Percentiles rank a stretch among this genome's conserved stretches.
Conservation (phyloP, 2,113 vertebrate species). For the Charadrius vociferus region DNA sequence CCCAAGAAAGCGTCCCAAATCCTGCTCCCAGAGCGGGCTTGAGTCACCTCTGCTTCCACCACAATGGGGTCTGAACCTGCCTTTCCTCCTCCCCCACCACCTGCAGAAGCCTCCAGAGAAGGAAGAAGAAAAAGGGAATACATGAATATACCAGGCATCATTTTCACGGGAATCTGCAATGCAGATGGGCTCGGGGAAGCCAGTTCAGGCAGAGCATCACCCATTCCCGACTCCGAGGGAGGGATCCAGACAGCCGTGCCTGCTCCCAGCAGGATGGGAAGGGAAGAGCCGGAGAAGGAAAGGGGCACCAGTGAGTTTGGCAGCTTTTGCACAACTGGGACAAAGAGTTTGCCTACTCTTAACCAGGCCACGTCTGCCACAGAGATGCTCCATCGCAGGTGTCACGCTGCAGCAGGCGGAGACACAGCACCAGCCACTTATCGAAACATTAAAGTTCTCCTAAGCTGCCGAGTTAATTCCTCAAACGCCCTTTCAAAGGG, state of each 20-base stretch:
- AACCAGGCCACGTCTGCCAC: rapidly evolving
- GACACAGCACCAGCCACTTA: slow-evolving; percentile 41
- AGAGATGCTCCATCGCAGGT: neutral
- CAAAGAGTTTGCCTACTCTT: neutral
- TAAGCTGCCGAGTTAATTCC: slow-evolving; percentile 71
- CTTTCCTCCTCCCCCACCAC: neutral
- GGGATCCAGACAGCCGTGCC: neutral
- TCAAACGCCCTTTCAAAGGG: slow-evolving; percentile 73
- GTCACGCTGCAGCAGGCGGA: neutral
- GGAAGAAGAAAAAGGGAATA: neutral
- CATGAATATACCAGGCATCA: neutral
- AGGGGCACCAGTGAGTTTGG: neutral
- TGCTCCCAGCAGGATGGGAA: rapidly evolving
- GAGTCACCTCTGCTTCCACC: neutral
- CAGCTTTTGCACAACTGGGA: neutral
- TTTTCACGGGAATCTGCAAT: neutral
- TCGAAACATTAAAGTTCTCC: slow-evolving; percentile 44
- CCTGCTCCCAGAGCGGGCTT: neutral
- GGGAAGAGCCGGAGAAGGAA: neutral
- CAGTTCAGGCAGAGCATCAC: neutral
- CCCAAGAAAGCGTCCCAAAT: neutral
- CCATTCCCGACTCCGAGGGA: rapidly evolving
- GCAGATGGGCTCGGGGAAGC: neutral
- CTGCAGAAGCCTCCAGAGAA: neutral
- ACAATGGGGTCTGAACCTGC: rapidly evolving